These are phyloP conservation scores for Formicarius rufipectus DNA, from an alignment of 2,113 vertebrate genomes.

Conservation along the genomic window DNA sequence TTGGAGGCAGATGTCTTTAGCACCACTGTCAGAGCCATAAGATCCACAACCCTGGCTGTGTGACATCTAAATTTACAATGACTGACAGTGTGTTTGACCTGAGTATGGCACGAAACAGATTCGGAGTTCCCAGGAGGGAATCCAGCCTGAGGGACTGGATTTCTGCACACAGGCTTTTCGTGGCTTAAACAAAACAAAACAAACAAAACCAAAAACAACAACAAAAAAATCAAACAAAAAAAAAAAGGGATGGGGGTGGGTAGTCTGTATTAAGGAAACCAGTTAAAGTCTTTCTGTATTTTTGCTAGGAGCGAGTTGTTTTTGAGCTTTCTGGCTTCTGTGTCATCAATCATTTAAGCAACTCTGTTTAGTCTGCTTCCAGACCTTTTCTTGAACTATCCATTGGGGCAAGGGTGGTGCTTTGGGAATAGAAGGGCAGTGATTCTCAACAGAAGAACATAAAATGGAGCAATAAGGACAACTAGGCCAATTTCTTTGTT, in stretches of 20 bases:
- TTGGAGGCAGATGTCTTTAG: background rate
- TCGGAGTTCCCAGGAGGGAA: background rate
- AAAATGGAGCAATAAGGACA: conserved; percentile 6
- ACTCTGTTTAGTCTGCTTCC: background rate
- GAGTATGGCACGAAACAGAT: background rate
- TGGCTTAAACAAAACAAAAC: no score
- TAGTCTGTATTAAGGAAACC: background rate
- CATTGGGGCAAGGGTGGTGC: background rate
- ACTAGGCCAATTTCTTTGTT: background rate
- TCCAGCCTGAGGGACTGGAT: background rate
- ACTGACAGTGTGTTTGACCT: background rate
- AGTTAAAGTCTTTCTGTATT: background rate
- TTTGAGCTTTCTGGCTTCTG: background rate
- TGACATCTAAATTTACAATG: background rate
- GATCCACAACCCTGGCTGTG: background rate
- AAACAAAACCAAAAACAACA: no score
- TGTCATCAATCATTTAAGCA: background rate
- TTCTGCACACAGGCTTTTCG: background rate
- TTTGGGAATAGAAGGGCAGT: background rate
- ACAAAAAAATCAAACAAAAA: no score
- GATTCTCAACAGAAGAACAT: background rate
- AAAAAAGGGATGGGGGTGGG: background rate
- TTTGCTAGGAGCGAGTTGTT: background rate
- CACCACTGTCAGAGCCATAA: fast-evolving
- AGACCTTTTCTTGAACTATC: background rate